Percentiles rank a stretch among this genome's conserved stretches.
phyloP scores from a whole-genome alignment of 2,888 invertebrate species.

The Mesodorylaimus sp. region DNA sequence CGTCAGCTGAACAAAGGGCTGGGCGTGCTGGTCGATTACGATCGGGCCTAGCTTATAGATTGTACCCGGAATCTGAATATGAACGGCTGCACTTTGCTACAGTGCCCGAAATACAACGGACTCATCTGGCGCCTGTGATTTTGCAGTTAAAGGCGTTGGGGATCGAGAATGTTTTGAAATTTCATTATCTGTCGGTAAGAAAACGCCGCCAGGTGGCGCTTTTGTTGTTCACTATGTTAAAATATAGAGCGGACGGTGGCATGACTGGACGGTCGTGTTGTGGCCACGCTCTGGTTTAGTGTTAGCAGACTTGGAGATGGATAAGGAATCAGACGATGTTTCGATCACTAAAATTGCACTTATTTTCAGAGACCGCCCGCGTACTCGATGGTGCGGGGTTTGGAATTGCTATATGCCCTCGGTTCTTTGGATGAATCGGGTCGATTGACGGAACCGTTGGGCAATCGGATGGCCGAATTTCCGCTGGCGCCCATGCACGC shows the following conservation, averaged over 20 bases:
- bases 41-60: constrained; percentile 57
- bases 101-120: constrained; percentile 79
- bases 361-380: constrained; percentile 56
- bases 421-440: constrained; percentile 53
- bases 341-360: not conserved
- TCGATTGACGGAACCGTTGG: constrained; percentile 54
- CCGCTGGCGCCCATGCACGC: constrained; percentile 69
- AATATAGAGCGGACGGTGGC: constrained; percentile 3
- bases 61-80: constrained; percentile 50
- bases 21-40: constrained; percentile 72
- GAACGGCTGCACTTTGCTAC: constrained; percentile 48
- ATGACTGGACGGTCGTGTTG: no score
- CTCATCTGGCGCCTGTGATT: constrained; percentile 62
- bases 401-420: constrained; percentile 72
- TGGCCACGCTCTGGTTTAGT: no score
- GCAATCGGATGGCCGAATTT: constrained; percentile 70
- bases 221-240: constrained; percentile 1
- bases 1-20: constrained; percentile 73
- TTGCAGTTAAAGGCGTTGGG: constrained; percentile 82
- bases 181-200: constrained; percentile 59
- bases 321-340: no score
- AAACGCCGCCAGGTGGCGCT: no score
- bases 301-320: no score
- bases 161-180: constrained; percentile 69
- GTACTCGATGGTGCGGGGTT: constrained; percentile 56